Evolutionary conservation across 2,888 invertebrate genomes (phyloP).

Genomic region (Apamea epomidion): DNA sequence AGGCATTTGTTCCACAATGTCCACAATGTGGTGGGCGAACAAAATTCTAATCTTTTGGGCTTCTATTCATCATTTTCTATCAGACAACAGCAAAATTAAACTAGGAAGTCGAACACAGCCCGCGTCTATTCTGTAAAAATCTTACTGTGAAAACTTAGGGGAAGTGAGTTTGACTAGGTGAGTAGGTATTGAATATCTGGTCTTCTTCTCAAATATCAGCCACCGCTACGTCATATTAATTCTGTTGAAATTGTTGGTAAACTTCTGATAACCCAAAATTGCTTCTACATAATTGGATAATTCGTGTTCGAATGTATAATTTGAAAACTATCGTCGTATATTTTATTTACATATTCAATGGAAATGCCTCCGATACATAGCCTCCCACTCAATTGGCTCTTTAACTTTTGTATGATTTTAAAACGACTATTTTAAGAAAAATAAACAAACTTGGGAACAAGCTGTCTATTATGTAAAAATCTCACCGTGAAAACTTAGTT

Average conservation of each 20-base stretch:
- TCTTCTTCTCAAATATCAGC: background rate
- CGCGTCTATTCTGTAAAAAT: background rate
- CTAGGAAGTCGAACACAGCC: background rate
- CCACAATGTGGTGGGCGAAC: background rate
- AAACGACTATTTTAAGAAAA: conserved; percentile 3
- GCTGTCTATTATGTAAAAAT: background rate
- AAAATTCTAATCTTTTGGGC: background rate
- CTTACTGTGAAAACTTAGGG: background rate
- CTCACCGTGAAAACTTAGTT: background rate
- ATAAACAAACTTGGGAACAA: background rate
- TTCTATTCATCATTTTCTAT: background rate
- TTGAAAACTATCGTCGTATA: conserved; percentile 28
- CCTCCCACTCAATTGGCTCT: background rate
- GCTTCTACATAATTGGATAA: conserved; percentile 35
- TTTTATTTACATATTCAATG: conserved; percentile 37
- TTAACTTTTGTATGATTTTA: background rate
- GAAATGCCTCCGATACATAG: conserved; percentile 9
- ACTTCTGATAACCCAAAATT: conserved; percentile 12
- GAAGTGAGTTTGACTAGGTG: background rate
- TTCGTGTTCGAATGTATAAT: conserved; percentile 20
- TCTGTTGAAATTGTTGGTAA: conserved; percentile 1
- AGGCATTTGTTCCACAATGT: conserved; percentile 1
- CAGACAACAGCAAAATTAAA: background rate
- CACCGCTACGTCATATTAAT: background rate
- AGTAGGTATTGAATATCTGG: background rate